phyloP scores from a whole-genome alignment of 1,140 invertebrate species.

The Eriocheir sinensis region DNA sequence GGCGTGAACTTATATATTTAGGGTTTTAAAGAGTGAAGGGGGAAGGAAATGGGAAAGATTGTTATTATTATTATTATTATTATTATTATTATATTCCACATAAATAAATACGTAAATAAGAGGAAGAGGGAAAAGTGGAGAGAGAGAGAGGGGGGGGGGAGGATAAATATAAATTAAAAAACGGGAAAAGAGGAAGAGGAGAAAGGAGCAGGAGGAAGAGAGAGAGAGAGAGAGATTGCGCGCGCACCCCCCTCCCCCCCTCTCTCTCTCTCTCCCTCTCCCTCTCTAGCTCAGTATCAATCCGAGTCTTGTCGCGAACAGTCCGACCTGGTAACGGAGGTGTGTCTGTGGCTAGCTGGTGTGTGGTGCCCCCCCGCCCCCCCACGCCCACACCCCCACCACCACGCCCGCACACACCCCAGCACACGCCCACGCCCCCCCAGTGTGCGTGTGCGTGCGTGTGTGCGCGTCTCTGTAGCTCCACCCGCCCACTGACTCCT shows the following conservation, averaged over 20 bases:
- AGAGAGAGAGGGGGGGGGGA: conserved; percentile 12
- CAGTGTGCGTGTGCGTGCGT: no score
- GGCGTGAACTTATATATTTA: no score
- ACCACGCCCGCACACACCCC: no score
- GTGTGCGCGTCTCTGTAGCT: no score
- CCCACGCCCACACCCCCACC: not conserved
- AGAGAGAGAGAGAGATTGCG: not conserved
- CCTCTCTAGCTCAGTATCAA: not conserved
- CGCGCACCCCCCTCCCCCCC: not conserved
- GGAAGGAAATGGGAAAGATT: no score
- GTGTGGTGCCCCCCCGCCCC: not conserved
- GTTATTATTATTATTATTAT: not conserved
- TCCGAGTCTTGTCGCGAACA: not conserved
- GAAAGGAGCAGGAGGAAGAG: not conserved
- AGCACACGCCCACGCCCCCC: no score
- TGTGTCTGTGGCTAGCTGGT: not conserved
- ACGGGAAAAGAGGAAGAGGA: not conserved
- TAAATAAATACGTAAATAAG: not conserved
- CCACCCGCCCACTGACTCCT: no score
- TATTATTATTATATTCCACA: not conserved
- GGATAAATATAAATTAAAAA: not conserved
- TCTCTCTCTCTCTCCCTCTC: not conserved
- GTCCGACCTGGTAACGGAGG: not conserved
- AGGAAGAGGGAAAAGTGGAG: not conserved
- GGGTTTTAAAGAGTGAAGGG: no score